These are phyloP conservation scores for Cherax quadricarinatus DNA, from an alignment of 1,140 invertebrate species.

Conservation along the genomic window DNA sequence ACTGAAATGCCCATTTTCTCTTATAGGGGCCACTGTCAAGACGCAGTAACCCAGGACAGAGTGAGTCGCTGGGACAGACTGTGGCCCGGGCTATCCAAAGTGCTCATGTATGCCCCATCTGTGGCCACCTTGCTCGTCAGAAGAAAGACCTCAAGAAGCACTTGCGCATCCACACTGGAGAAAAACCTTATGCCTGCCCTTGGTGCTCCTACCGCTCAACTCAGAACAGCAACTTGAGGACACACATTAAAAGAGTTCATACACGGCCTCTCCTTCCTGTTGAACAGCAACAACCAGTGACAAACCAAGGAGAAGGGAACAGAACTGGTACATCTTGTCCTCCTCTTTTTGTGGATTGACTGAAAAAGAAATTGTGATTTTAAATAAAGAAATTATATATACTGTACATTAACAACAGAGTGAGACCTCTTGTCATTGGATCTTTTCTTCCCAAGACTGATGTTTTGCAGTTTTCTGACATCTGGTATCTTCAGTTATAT, in stretches of 20 bases:
- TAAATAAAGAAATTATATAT: conserved; percentile 9
- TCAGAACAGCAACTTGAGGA: conserved; percentile 83
- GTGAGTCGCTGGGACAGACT: conserved; percentile 62
- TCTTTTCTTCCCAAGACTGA: conserved; percentile 7
- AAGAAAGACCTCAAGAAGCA: conserved; percentile 95
- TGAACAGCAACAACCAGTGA: conserved; percentile 38
- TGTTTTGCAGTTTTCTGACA: conserved; percentile 2
- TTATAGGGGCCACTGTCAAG: conserved; percentile 66
- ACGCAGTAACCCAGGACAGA: conserved; percentile 50
- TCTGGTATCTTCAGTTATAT: neutral
- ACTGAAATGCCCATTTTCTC: conserved; percentile 69
- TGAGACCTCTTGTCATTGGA: neutral
- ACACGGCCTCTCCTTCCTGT: conserved; percentile 48
- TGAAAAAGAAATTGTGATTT: neutral
- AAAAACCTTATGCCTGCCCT: conserved; percentile 97
- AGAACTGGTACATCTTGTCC: conserved; percentile 40
- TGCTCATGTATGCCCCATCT: conserved; percentile 65
- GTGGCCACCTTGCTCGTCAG: conserved; percentile 64
- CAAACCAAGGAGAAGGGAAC: conserved; percentile 41
- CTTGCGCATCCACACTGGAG: conserved; percentile 96
- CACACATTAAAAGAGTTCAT: conserved; percentile 78
- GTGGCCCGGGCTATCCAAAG: conserved; percentile 55
- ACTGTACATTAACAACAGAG: neutral
- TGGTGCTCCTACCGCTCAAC: conserved; percentile 82
- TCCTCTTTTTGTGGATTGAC: conserved; percentile 44